Base-by-base conservation (phyloP, 2,888 invertebrate species). In the Apodemia hepburni region DNA sequence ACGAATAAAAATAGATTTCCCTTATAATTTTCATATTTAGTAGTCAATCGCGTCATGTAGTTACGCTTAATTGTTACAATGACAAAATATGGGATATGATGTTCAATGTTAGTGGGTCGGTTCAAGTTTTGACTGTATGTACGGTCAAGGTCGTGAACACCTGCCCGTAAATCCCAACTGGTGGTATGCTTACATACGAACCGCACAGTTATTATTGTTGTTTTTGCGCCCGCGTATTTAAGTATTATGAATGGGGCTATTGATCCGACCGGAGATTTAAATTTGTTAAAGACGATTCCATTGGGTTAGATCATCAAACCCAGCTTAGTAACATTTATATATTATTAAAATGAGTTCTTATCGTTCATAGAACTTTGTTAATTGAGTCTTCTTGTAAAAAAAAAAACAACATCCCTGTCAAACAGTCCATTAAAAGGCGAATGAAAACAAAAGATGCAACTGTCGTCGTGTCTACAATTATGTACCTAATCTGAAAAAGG, bases 121-220 rank as follows among this genome's bases (percentile, higher is more conserved):
- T 71, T 66, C 67, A 69, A 71, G 73, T 78, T 85, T 88, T 82
- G 77, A 85, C 79, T 78, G 73, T 66, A 66, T 67, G 73, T 73
- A 71, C 79, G 88, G 90, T 88, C 90, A 91, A 91, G 90, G 90
- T 73, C 89, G 78, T 81, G 76, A 84, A 84, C 85, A 87, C 82
- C 80, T 80, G 80, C 73, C 77, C 85, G 85, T 88, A 90, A 88
- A 87, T 87, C 85, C 72, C 75, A 80, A 84, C 87, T 80, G 84
- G 86, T 88, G 87, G 78, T 78, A 77, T 71, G 75, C 80, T 15
- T 7, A 27, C 54, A 54, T 54, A 27, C 45, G 45, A n/a, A 45
- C n/a, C n/a, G 45, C 22, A 54, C 54, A 54, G 54, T 54, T 54
- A 54, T 12, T 54, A 27, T 54, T 54, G 54, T 54, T 54, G 54